These are phyloP conservation scores for Scaptomyza caliginosa DNA, from an alignment of 2,888 invertebrate species.

Conservation along the genomic window DNA sequence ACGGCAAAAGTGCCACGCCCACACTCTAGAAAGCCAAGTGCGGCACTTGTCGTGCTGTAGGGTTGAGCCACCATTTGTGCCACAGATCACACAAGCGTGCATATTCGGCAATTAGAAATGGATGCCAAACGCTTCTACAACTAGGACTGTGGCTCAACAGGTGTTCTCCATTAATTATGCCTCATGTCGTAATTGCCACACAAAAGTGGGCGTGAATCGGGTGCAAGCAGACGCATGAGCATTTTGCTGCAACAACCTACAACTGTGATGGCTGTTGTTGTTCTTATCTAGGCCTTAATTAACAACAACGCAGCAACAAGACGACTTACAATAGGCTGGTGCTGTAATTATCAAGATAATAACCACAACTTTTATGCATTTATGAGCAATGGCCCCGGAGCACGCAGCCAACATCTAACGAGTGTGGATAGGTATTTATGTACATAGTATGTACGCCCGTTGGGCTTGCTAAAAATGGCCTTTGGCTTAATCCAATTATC, in stretches of 20 bases:
- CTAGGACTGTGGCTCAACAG: slow-evolving; percentile 30
- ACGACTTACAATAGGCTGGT: slow-evolving; percentile 34
- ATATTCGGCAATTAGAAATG: slow-evolving; percentile 68
- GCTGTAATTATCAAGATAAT: slow-evolving; percentile 67
- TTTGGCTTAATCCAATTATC: slow-evolving; percentile 35
- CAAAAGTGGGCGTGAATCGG: slow-evolving; percentile 26
- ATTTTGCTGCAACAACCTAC: slow-evolving; percentile 49
- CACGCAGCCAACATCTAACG: slow-evolving; percentile 38
- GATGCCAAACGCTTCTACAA: slow-evolving; percentile 18
- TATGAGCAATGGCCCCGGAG: slow-evolving; percentile 52
- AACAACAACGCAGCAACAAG: slow-evolving; percentile 37
- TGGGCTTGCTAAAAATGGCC: slow-evolving; percentile 5
- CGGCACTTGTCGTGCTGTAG: slow-evolving; percentile 53
- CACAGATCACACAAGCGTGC: slow-evolving; percentile 61
- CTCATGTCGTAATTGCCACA: slow-evolving; percentile 38
- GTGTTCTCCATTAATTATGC: slow-evolving; percentile 50
- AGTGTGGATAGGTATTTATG: neutral
- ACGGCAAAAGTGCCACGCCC: slow-evolving; percentile 42
- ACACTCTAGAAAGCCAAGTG: slow-evolving; percentile 44
- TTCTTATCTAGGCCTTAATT: slow-evolving; percentile 47
- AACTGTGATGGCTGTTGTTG: neutral
- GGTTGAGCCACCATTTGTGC: slow-evolving; percentile 13
- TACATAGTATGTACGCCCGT: neutral
- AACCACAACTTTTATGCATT: slow-evolving; percentile 49
- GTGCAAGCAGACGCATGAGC: slow-evolving; percentile 45